These are phyloP conservation scores for Phymatocera aterrima DNA, from an alignment of 2,888 invertebrate genomes.

Conservation along the genomic window DNA sequence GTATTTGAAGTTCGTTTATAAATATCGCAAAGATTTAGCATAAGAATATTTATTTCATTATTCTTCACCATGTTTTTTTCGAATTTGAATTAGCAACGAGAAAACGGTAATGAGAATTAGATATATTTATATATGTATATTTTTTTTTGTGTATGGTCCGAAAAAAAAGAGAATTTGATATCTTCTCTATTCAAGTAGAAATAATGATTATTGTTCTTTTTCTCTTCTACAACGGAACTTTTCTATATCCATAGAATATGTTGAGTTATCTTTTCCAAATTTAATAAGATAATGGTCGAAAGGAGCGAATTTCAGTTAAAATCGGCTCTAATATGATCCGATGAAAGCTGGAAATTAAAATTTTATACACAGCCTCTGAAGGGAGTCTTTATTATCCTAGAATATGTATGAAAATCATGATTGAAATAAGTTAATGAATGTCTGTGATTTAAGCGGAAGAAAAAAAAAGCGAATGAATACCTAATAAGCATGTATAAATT, in stretches of 20 bases:
- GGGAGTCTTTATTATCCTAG: constrained; percentile 28
- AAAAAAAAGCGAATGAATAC: not conserved
- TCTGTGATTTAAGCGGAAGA: constrained; percentile 23
- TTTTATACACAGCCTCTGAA: not conserved
- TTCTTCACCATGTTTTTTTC: not conserved
- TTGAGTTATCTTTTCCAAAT: not conserved
- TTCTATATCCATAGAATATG: not conserved
- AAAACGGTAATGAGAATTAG: not conserved
- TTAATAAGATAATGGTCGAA: not conserved
- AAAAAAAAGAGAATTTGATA: too few relatives aligned
- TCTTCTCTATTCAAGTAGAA: too few relatives aligned
- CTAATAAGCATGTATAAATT: constrained; percentile 10
- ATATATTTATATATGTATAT: not conserved
- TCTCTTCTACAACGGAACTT: not conserved
- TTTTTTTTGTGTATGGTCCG: not conserved
- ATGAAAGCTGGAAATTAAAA: not conserved
- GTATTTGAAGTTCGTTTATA: not conserved
- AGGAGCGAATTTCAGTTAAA: not conserved
- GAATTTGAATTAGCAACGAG: too few relatives aligned
- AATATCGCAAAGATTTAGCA: not conserved
- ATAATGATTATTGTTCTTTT: not conserved
- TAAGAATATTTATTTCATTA: not conserved
- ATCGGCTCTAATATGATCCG: not conserved
- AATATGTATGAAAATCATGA: constrained; percentile 18
- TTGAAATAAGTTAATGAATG: not conserved